Evolutionary conservation across 2,888 invertebrate genomes (phyloP).

Genomic region (Meliscaeva auricollis): DNA sequence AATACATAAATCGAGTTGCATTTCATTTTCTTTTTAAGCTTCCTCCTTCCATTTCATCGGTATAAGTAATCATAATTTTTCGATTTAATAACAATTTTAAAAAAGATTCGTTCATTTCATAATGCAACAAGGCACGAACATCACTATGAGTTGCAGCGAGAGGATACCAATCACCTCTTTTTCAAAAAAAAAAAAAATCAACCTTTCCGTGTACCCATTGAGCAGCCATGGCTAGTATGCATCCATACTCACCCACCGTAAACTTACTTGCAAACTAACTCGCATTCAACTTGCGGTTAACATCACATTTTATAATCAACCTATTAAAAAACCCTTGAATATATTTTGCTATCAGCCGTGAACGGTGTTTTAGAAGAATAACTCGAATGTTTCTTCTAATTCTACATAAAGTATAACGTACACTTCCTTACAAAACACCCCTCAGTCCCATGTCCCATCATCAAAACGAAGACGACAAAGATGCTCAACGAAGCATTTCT

Average conservation of each 20-base stretch:
- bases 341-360: conserved; percentile 41
- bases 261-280: conserved; percentile 32
- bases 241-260: conserved; percentile 50
- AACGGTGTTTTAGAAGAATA: conserved; percentile 17
- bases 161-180: conserved; percentile 4
- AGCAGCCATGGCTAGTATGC: conserved; percentile 19
- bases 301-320: conserved; percentile 58
- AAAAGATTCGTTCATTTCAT: conserved; percentile 25
- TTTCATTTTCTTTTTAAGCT: too few species aligned
- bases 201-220: conserved; percentile 4
- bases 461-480: not conserved
- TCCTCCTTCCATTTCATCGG: conserved; percentile 17
- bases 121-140: conserved; percentile 42
- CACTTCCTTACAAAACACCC: not conserved
- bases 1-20: too few species aligned
- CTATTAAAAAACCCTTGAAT: conserved; percentile 64
- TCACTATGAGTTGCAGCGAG: not conserved
- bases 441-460: not conserved
- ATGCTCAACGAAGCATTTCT: conserved; percentile 58
- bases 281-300: conserved; percentile 40
- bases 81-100: conserved; percentile 22
- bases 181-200: not conserved
- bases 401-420: conserved; percentile 1
- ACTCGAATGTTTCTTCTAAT: conserved; percentile 10
- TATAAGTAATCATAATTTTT: conserved; percentile 11